These are phyloP conservation scores for Eulemur macaco DNA, from an alignment of 2,113 vertebrate genomes.

Conservation along the genomic window DNA sequence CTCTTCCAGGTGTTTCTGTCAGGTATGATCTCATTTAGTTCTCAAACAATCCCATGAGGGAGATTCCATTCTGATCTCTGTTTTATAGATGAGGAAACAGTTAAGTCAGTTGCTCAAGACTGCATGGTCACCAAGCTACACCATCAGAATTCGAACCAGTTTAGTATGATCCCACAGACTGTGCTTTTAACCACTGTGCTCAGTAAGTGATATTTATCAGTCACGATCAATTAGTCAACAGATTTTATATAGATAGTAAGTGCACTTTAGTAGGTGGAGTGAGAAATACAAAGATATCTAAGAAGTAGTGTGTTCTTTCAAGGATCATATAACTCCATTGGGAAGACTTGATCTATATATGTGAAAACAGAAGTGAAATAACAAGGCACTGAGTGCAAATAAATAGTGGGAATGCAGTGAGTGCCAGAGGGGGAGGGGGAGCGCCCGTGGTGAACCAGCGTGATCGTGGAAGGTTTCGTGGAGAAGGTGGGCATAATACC, in stretches of 20 bases:
- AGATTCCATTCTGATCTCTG: neutral
- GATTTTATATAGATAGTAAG: conserved; percentile 17
- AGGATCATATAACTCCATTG: neutral
- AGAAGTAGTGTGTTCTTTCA: conserved; percentile 25
- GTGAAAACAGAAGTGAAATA: neutral
- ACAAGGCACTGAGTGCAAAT: neutral
- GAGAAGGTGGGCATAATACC: neutral
- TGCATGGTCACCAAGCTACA: neutral
- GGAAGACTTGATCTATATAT: neutral
- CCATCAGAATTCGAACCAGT: neutral
- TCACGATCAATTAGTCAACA: neutral
- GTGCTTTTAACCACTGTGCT: neutral
- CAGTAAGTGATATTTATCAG: neutral
- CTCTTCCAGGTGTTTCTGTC: neutral
- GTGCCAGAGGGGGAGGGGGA: neutral
- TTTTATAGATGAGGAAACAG: neutral
- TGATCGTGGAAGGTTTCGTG: neutral
- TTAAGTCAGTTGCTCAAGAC: neutral
- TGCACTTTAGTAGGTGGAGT: neutral
- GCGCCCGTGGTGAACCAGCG: neutral
- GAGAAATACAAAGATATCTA: conserved; percentile 15
- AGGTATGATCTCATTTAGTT: neutral
- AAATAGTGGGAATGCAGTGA: neutral
- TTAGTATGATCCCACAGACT: neutral
- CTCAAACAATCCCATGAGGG: neutral